Evolutionary conservation across 2,888 invertebrate genomes (phyloP), one percentile per base, ranked within the genome.

Genomic region (Lycophotia porphyrea): DNA sequence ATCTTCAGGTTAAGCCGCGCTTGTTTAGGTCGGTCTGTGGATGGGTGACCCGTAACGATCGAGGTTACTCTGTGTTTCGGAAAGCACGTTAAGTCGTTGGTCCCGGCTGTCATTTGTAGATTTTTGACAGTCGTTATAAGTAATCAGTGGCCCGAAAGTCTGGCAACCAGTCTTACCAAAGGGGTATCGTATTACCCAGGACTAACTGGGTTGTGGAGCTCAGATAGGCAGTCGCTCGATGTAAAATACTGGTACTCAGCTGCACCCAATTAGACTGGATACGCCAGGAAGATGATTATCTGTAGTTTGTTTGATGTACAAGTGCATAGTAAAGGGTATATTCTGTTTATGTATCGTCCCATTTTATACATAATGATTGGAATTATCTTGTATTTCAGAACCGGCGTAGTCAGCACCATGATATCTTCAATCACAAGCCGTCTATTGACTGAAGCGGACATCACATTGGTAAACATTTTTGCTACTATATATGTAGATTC

Each of bases 341-440:
- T n/a, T 52, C n/a, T 52, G 27, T 18, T 58, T 18, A 58, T 31
- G 4, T 21, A 21, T 31, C 9, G 9, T 60, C 34, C 11, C 34
- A 21, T 34, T 21, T 8, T 4, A 21, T n/a, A 2, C 2, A 21
- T 18, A 74, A 2, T 55, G 0, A 72, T 39, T 74, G 4, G 5
- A 36, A 36, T 42, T 36, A 55, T 71, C 70, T 72, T 74, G 60
- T 83, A 21, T 91, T 91, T 52, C 88, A 96, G 96, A 36, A 52
- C 82, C 15, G 93, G 93, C 5, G 91, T 93, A 71, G 88, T 94
- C 24, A 67, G 88, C 5, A 91, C 92, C 15, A 92, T 93, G 1
- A 63, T 96, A 15, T 93, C 86, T 74, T 89, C 91, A 31, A 93
- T 96, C 67, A 91, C 93, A 39, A 86, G 83, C 24, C 93, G 96